Percentiles rank a stretch among this genome's conserved stretches.
Evolutionary conservation across 2,797 vertebrate genomes (phyloP).

Genomic region (Enteromius viviparus): DNA sequence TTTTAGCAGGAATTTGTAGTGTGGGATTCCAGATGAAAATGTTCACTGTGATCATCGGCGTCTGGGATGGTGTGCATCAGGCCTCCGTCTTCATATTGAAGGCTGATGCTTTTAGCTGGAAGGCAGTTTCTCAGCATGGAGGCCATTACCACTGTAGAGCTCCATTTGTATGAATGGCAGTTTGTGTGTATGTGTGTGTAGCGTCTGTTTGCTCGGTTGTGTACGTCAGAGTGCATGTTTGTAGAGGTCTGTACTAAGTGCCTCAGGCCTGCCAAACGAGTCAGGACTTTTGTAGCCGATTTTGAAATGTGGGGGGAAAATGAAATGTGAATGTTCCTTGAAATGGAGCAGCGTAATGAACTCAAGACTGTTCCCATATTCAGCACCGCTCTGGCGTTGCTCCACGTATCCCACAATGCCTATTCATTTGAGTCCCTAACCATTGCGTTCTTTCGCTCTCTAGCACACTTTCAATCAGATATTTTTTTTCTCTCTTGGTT

Average conservation of each 20-base stretch:
- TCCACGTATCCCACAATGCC: slow-evolving; percentile 42
- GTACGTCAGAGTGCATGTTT: slow-evolving; percentile 37
- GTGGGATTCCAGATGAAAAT: slow-evolving; percentile 51
- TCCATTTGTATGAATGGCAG: slow-evolving; percentile 42
- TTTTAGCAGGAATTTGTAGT: slow-evolving; percentile 44
- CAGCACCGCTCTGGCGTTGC: slow-evolving; percentile 9
- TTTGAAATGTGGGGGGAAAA: slow-evolving; percentile 43
- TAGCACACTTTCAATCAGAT: slow-evolving; percentile 20
- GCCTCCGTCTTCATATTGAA: slow-evolving; percentile 12
- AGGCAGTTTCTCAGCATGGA: slow-evolving; percentile 19
- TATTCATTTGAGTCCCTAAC: slow-evolving; percentile 33
- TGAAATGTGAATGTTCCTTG: slow-evolving; percentile 46
- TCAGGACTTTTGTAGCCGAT: slow-evolving; percentile 42
- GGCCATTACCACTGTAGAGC: slow-evolving; percentile 26
- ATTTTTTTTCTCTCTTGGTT: neutral
- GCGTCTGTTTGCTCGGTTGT: slow-evolving; percentile 35
- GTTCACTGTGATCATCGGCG: slow-evolving; percentile 35
- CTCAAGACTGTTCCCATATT: slow-evolving; percentile 41
- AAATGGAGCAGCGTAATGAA: slow-evolving; percentile 40
- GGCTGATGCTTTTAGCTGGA: slow-evolving; percentile 26
- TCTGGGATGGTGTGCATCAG: slow-evolving; percentile 41
- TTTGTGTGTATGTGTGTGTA: slow-evolving; percentile 33
- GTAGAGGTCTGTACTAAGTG: slow-evolving; percentile 45
- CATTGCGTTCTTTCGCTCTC: slow-evolving; percentile 15
- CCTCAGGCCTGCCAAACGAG: slow-evolving; percentile 31